Evolutionary conservation across 2,113 vertebrate genomes (phyloP).

Genomic region (Chitala chitala): DNA sequence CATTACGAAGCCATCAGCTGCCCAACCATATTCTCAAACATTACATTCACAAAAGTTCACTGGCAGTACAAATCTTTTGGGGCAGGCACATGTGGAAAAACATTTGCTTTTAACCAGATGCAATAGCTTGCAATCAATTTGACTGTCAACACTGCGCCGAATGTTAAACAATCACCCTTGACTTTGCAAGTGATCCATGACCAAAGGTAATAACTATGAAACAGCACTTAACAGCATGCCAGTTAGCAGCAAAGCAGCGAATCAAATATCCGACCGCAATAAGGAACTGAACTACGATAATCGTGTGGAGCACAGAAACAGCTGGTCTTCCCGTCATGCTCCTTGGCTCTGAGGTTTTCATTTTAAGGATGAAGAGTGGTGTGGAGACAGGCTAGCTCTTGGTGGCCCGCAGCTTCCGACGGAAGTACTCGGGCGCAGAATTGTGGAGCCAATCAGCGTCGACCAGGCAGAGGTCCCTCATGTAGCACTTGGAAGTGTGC

Average conservation of each 20-base stretch:
- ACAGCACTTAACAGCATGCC: background rate
- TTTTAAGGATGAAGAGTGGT: background rate
- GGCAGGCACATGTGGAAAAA: no score
- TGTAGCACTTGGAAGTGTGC: slow-evolving; percentile 87
- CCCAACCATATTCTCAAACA: no score
- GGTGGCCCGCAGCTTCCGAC: slow-evolving; percentile 64
- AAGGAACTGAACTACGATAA: background rate
- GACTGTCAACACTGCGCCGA: no score
- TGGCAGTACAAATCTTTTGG: no score
- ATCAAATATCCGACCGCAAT: background rate
- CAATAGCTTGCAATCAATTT: no score
- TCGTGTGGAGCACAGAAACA: background rate
- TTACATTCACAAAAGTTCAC: no score
- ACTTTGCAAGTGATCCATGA: no score
- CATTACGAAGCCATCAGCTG: no score
- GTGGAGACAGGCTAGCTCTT: slow-evolving; percentile 52
- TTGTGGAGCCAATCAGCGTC: slow-evolving; percentile 85
- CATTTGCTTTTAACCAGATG: no score
- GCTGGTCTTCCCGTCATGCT: background rate
- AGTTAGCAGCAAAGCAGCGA: no score
- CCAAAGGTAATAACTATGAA: background rate
- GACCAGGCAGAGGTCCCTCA: slow-evolving; percentile 86
- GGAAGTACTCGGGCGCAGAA: slow-evolving; percentile 80
- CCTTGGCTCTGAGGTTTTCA: slow-evolving; percentile 17
- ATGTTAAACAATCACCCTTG: no score